A percentile compares a stretch with the other conserved stretches of the same genome.
Conservation (phyloP, 2,888 invertebrate genomes). For the Camponotus fellah region DNA sequence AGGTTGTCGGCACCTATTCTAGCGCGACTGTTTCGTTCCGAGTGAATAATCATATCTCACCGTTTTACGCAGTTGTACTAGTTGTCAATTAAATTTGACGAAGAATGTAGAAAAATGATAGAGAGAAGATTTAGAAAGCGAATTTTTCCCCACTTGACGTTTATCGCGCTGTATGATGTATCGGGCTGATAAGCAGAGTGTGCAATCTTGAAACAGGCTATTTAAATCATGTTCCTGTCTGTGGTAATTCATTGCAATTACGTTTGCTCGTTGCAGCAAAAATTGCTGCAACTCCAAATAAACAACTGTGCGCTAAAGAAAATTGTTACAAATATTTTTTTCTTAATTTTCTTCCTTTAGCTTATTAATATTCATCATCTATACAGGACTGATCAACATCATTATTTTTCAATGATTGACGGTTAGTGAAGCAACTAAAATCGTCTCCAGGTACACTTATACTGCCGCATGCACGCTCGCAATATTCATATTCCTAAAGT, state of each 20-base stretch:
- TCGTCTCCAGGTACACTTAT: not conserved
- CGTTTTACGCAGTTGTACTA: not conserved
- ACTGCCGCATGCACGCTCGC: not conserved
- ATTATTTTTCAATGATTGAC: not conserved
- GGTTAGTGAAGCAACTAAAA: not conserved
- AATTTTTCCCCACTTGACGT: not conserved
- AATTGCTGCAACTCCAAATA: not conserved
- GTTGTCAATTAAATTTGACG: slow-evolving; percentile 9
- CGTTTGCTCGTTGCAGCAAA: not conserved
- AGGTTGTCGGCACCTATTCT: not conserved
- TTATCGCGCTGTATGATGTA: slow-evolving; percentile 9
- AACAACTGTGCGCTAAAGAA: not conserved
- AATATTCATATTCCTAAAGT: slow-evolving; percentile 40
- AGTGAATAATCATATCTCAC: slow-evolving; percentile 10
- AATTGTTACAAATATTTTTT: not conserved
- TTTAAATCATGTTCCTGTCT: slow-evolving; percentile 31
- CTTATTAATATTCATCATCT: not conserved
- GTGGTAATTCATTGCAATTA: slow-evolving; percentile 21
- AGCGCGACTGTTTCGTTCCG: not conserved
- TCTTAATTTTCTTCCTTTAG: not conserved
- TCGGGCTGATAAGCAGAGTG: slow-evolving; percentile 10
- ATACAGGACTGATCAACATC: not conserved
- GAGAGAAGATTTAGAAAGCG: not conserved
- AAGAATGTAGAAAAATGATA: not conserved
- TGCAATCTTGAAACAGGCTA: slow-evolving; percentile 35